phyloP scores from a whole-genome alignment of 2,797 vertebrate species.

The Semotilus atromaculatus region DNA sequence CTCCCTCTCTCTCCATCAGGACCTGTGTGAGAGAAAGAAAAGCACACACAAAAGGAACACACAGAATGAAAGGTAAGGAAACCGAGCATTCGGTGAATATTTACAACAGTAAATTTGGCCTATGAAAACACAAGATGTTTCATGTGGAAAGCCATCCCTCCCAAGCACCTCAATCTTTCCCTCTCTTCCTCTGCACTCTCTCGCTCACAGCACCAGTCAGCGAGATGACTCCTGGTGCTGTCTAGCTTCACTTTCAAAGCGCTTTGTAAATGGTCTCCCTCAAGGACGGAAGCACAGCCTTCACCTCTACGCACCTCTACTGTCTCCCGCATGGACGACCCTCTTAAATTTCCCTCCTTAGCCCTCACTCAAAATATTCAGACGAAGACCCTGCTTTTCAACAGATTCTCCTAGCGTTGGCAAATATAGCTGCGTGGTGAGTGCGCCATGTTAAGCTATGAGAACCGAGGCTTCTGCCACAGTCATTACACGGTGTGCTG shows the following conservation, averaged over 20 bases:
- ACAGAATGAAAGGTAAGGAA: conserved; percentile 61
- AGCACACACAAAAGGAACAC: conserved; percentile 48
- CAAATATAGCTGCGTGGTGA: conserved; percentile 63
- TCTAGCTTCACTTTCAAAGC: conserved; percentile 84
- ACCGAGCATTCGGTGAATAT: conserved; percentile 38
- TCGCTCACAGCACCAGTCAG: conserved; percentile 75
- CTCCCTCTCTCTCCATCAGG: conserved; percentile 48
- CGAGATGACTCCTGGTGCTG: conserved; percentile 81
- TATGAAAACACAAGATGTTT: conserved; percentile 36
- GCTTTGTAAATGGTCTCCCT: conserved; percentile 78
- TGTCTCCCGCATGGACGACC: conserved; percentile 42
- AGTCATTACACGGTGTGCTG: conserved; percentile 83
- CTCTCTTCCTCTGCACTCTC: conserved; percentile 47
- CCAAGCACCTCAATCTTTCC: conserved; percentile 26
- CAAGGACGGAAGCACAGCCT: conserved; percentile 76
- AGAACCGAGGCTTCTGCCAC: conserved; percentile 82
- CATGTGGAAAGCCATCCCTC: conserved; percentile 27
- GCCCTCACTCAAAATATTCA: conserved; percentile 38
- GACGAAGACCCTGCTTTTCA: conserved; percentile 11
- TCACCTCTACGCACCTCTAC: conserved; percentile 65
- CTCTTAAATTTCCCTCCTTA: conserved; percentile 34
- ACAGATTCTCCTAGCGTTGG: conserved; percentile 65
- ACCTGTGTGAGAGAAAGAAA: conserved; percentile 30
- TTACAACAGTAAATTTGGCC: conserved; percentile 25
- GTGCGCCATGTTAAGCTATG: conserved; percentile 81